Base-by-base conservation (phyloP, 2,113 vertebrate genomes). In the Arenaria interpres region DNA sequence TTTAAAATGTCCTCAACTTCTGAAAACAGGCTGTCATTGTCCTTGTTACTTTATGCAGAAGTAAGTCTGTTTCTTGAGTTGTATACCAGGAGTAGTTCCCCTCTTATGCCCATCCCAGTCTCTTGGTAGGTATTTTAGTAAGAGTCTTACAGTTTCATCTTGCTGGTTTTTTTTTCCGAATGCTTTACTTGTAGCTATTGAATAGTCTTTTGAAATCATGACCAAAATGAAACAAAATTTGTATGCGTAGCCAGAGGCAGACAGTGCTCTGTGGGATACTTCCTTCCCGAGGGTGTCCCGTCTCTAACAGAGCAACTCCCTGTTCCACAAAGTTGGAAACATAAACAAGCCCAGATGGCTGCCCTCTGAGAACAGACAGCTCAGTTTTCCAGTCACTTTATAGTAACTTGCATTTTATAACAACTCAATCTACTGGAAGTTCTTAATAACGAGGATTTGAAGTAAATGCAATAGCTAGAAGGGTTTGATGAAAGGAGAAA, bases 301-400 rank as follows among this genome's bases (percentile, higher is more conserved):
- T 92, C 93, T 90, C 92, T 82, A 90, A 97, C 96, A 97, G 96
- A 97, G 95, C 96, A 93, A 91, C 97, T 97, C 96, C 96, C 97
- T 98, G 97, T 98, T 97, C 95, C 92, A 96, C 96, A 90, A 96
- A 98, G 97, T 97, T 97, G 96, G 97, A 98, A 98, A 97, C 89
- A 93, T 98, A 98, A 98, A 97, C 98, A 97, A 97, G 96, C 94
- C 97, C 98, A 98, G 98, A 98, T 97, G 97, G 98, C 97, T 97
- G 97, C 95, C 89, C 93, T 87, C 62, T 69, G 91, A 94, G 86
- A 95, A 86, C 88, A 85, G 87, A 86, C 80, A 75, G 90, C 94
- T 93, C 78, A 7, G 83, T 92, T 93, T 85, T 90, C 51, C 88
- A 77, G 60, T 90, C 46, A 87, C 91, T 96, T 69, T 14, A 51